phyloP scores from a whole-genome alignment of 2,888 invertebrate species.

The Lepas anatifera region DNA sequence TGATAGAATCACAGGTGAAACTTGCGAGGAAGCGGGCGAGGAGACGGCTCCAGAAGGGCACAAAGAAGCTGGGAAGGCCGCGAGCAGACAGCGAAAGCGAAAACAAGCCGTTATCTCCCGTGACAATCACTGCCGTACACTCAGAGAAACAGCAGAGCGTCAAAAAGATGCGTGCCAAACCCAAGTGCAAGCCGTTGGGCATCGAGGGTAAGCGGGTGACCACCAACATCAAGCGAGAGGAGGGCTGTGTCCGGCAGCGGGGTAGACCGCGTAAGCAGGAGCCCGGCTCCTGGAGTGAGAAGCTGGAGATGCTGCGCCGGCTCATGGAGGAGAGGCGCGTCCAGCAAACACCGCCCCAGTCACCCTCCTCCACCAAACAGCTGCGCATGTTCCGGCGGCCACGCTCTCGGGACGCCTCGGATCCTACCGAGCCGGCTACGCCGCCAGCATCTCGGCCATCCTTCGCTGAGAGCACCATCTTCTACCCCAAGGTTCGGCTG shows the following conservation, averaged over 20 bases:
- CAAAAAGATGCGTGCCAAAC: no score
- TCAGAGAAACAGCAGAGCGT: no score
- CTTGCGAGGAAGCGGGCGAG: no score
- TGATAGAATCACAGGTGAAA: no score
- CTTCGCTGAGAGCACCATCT: background rate
- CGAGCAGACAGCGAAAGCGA: no score
- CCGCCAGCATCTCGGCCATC: background rate
- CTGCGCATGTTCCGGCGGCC: background rate
- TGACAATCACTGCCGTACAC: no score
- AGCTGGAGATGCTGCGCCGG: background rate
- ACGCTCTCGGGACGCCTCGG: no score
- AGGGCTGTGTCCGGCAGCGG: background rate
- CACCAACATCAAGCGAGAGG: background rate
- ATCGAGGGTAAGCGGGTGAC: conserved; percentile 1
- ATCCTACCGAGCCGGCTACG: background rate
- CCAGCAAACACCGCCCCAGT: background rate
- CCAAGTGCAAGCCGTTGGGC: background rate
- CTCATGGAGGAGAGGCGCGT: background rate
- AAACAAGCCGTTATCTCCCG: no score
- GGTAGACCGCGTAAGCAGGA: background rate
- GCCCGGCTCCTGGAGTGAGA: background rate
- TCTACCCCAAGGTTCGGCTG: background rate
- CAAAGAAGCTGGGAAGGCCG: no score
- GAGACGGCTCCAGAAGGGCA: no score
- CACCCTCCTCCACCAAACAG: background rate